Evolutionary conservation across 1,140 invertebrate genomes (phyloP), one percentile per base, ranked within the genome.

Genomic region (Scaptomyza hsui): DNA sequence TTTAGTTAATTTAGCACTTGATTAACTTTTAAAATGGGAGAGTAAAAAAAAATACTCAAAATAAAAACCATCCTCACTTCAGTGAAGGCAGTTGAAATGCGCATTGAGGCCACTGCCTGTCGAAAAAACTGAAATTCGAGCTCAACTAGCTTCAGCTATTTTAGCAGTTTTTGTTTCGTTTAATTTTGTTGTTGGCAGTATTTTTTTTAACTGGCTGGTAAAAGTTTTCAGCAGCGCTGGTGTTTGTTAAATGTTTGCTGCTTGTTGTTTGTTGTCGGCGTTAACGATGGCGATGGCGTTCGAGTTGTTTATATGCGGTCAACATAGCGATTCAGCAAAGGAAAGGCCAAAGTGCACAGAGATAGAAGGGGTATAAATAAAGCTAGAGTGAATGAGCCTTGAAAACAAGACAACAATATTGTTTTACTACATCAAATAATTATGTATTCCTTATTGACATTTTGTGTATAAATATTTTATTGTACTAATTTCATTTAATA

Each of bases 1-100:
- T 82, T 82, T 78, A 78, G 79, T 82, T 79, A 85, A 82, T 85
- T 82, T 83, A 67, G 79, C 79, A 83, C 80, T 82, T 72, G 72
- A 82, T 82, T 85, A 82, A 82, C 79, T 82, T 85, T 83, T 75
- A 41, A 57, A 51, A 75, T 53, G 53, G 41, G 26, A 29, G 26
- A 56, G 13, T 26, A 51, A 24, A 42, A 60, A 63, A 37, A 13
- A 44, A 45, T 35, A 15, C 13, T 10, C 48, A 15, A 55, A 15
- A 12, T 4, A 12, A 35, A 52, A 64, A 51, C 35, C 51, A 37
- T 45, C 29, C 55, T 10, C 69, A 51, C 42, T 64, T 51, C 24
- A 57, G 5, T 37, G n/a, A 37, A 60, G 68, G 79, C 79, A 82
- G 83, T 82, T 82, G 79, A 83, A 82, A 82, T 75, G 79, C 72